Conservation (phyloP, 2,888 invertebrate genomes). For the Heliconius charithonia region DNA sequence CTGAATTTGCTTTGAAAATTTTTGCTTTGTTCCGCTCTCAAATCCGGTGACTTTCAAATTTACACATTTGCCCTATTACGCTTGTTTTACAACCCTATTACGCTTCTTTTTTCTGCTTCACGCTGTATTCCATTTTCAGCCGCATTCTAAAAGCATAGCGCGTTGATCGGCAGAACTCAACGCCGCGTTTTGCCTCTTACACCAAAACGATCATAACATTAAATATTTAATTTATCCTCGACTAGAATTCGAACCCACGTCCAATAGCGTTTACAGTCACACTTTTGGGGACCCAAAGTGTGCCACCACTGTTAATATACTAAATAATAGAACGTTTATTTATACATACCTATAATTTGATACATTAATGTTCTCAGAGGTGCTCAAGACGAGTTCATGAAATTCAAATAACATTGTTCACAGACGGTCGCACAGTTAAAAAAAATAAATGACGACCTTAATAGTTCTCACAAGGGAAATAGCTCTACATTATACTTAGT, state of each 20-base stretch:
- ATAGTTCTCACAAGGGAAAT: conserved; percentile 11
- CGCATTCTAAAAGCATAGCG: no score
- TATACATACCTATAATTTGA: background rate
- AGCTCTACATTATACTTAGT: conserved; percentile 1
- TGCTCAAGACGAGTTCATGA: conserved; percentile 2
- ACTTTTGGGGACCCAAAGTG: no score
- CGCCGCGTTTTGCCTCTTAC: no score
- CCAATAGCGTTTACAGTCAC: no score
- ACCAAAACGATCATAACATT: no score
- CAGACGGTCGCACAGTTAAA: background rate
- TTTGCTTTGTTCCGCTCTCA: conserved; percentile 41
- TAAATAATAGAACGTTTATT: conserved; percentile 6
- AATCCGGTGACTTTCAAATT: conserved; percentile 42
- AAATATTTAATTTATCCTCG: no score
- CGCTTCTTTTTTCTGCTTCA: no score
- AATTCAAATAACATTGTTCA: conserved; percentile 17
- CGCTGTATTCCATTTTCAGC: no score
- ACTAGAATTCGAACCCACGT: no score
- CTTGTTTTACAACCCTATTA: conserved; percentile 18
- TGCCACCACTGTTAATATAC: background rate
- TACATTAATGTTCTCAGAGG: background rate
- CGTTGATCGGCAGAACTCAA: no score
- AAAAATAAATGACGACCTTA: background rate
- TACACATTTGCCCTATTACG: conserved; percentile 37
- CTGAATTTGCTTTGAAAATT: conserved; percentile 47